Evolutionary conservation across 2,113 vertebrate species (phyloP), one percentile per base, ranked within the genome.

Genomic region (Coreoperca whiteheadi): DNA sequence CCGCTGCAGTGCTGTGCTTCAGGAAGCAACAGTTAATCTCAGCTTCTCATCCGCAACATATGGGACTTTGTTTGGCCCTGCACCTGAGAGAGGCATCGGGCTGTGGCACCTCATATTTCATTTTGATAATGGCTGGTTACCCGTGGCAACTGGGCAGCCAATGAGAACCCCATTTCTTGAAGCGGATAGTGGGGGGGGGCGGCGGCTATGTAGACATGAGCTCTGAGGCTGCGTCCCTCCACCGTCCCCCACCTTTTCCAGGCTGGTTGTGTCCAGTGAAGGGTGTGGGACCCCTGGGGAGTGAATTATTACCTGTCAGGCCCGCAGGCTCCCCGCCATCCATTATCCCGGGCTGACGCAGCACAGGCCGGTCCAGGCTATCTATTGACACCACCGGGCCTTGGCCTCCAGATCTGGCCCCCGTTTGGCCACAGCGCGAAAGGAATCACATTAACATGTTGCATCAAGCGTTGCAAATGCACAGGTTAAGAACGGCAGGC

Each of bases 251-350:
- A 53, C 50, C 56, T 12, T 74, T 67, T 74, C 84, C 79, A 41
- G 83, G 81, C 84, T 84, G 83, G 77, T 79, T 83, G 88, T n/a
- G 92, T 93, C 92, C 94, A 91, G 82, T 65, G 80, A 82, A 91
- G 85, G 89, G 83, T 91, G 84, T 82, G 39, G 77, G 88, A 93
- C 90, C 94, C 90, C 92, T 74, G 83, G 91, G 92, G 93, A 94
- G 91, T 95, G 95, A 96, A 92, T 95, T 94, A 95, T 95, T 94
- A 94, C 95, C 94, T 93, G 94, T 91, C 94, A 93, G 80, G 70
- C 83, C 74, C 2, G 23, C 74, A 81, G 81, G 87, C 90, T 64
- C 80, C 41, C 63, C 48, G 73, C 81, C 93, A 93, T 95, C 93
- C 88, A 95, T 95, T 94, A 95, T 91, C 87, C 84, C 28, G 67